Conservation (phyloP, 2,888 invertebrate species). For the Microplitis manilae region DNA sequence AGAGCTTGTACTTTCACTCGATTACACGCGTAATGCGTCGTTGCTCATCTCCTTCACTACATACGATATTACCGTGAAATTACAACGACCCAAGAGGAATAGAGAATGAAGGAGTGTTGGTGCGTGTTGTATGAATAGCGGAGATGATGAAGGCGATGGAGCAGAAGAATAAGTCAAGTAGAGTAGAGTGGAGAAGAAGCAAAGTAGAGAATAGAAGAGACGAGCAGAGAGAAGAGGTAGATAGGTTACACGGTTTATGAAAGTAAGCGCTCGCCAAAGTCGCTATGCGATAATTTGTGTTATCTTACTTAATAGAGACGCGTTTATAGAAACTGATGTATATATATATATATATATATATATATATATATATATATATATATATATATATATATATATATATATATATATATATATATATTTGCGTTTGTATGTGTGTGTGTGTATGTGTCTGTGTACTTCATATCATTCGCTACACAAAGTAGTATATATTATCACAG, state of each 20-base stretch:
- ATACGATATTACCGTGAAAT: conserved; percentile 31
- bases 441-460: not conserved
- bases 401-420: not conserved
- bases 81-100: conserved; percentile 4
- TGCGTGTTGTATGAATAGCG: conserved; percentile 8
- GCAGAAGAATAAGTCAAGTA: not conserved
- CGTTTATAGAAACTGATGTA: not conserved
- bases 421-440: too few species aligned
- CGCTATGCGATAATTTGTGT: conserved; percentile 1
- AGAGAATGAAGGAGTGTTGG: conserved; percentile 4
- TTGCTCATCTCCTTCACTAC: conserved; percentile 10
- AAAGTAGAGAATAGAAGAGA: not conserved
- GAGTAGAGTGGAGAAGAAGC: conserved; percentile 1
- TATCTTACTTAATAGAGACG: not conserved
- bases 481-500: not conserved
- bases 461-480: not conserved
- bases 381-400: not conserved
- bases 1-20: not conserved
- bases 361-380: not conserved
- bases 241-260: conserved; percentile 2
- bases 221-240: conserved; percentile 4
- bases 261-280: not conserved
- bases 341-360: not conserved
- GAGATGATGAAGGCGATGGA: not conserved
- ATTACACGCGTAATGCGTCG: not conserved